phyloP scores from a whole-genome alignment of 2,888 invertebrate genomes.

The Andricus quercusramuli region DNA sequence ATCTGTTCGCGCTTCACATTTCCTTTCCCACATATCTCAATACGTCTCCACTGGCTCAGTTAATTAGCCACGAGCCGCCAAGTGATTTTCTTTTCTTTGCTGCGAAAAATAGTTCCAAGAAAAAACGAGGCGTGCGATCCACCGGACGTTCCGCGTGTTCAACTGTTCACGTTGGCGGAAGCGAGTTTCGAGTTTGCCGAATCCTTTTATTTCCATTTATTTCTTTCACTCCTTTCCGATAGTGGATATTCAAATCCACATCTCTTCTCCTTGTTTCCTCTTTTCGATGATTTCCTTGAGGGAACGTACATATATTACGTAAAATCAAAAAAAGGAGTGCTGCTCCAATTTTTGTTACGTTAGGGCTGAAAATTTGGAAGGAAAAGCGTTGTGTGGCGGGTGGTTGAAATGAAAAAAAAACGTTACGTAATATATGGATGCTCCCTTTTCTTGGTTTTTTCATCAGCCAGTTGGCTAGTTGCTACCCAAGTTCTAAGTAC shows the following conservation, averaged over 20 bases:
- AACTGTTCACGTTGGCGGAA: conserved; percentile 27
- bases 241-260: background rate
- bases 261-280: background rate
- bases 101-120: conserved; percentile 17
- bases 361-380: background rate
- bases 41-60: background rate
- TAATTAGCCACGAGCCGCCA: background rate
- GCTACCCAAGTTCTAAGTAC: conserved; percentile 29
- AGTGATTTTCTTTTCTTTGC: conserved; percentile 3
- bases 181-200: background rate
- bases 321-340: background rate
- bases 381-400: too few relatives aligned
- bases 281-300: background rate
- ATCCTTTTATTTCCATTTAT: conserved; percentile 1
- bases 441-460: background rate
- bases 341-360: background rate
- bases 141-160: conserved; percentile 32
- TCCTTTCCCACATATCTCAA: conserved; percentile 24
- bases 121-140: conserved; percentile 22
- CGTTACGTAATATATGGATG: background rate
- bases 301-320: background rate
- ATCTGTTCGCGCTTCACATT: conserved; percentile 36
- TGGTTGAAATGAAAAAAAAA: background rate
- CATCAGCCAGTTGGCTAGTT: background rate
- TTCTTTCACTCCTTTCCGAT: background rate